Base-by-base conservation (phyloP, 2,797 vertebrate species). In the Atherinosoma microstoma region DNA sequence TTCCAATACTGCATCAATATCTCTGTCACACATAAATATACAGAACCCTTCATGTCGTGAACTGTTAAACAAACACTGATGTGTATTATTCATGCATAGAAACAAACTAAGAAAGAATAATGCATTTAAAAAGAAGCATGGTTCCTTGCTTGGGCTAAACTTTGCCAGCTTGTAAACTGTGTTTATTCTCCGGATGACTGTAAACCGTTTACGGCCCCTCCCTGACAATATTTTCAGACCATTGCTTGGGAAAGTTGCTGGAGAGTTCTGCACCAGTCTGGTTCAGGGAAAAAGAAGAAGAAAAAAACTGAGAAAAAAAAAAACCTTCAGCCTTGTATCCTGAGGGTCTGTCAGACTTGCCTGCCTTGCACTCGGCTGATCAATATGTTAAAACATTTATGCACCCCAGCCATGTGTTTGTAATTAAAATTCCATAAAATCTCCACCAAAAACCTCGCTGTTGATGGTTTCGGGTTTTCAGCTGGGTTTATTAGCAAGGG, bases 301-400 rank as follows among this genome's bases (percentile, higher is more conserved):
- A 11, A 75, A 75, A 72, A 40, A 74, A 72, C 32, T 36, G 75
- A 66, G 62, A 7, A 49, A 60, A 80, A 60, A 77, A 68, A 53
- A 40, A 32, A 56, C 3, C 29, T 9, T 35, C 36, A 71, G 66
- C 60, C 66, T 57, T 15, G 10, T 56, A 67, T 84, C 79, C 77
- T 63, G 36, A 66, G 80, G 70, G 69, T 65, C 34, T 30, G 70
- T 67, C 62, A 70, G 77, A 76, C 36, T 18, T 70, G 74, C 42
- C 69, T 35, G 36, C 67, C 27, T 74, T 47, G 58, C 51, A n/a
- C 67, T 45, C 18, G 8, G 36, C 69, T 79, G 82, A 92, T 90
- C 86, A 77, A 89, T 90, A 89, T 79, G 75, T 75, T 89, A 60
- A 89, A 92, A 89, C 87, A 84, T 91, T 91, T 83, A 91, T 87